These are phyloP conservation scores for Anthopleura sola DNA, from an alignment of 64 coral and sea anemone genomes.

Conservation along the genomic window DNA sequence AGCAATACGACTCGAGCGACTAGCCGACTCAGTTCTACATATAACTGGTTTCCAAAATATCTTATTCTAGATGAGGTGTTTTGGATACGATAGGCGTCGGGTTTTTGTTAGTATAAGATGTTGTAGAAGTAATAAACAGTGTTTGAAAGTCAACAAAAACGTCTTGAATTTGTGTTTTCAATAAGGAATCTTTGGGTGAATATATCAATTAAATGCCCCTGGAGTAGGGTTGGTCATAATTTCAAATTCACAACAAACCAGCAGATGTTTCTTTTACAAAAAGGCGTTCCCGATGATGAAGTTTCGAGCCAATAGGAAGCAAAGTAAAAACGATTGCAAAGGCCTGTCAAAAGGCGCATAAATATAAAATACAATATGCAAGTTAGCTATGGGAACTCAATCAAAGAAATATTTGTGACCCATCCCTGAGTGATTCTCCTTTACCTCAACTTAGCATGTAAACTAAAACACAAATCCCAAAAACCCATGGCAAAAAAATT, in stretches of 20 bases:
- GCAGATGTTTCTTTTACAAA: not conserved
- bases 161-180: not conserved
- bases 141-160: not conserved
- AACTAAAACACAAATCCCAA: not conserved
- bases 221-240: not conserved
- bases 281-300: not conserved
- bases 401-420: conserved; percentile 2
- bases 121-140: not conserved
- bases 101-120: not conserved
- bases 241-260: not conserved
- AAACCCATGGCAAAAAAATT: not conserved
- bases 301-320: not conserved
- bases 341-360: conserved; percentile 11
- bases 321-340: not conserved
- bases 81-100: not conserved
- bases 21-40: not conserved
- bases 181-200: not conserved
- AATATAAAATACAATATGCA: conserved; percentile 7
- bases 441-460: not conserved
- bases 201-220: conserved; percentile 7
- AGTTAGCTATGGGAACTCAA: not conserved
- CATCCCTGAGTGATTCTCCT: not conserved
- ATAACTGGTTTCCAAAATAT: not conserved
- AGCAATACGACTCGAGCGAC: not conserved
- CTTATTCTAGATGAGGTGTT: not conserved